phyloP scores from a whole-genome alignment of 2,888 invertebrate genomes.

The Ischnura elegans region DNA sequence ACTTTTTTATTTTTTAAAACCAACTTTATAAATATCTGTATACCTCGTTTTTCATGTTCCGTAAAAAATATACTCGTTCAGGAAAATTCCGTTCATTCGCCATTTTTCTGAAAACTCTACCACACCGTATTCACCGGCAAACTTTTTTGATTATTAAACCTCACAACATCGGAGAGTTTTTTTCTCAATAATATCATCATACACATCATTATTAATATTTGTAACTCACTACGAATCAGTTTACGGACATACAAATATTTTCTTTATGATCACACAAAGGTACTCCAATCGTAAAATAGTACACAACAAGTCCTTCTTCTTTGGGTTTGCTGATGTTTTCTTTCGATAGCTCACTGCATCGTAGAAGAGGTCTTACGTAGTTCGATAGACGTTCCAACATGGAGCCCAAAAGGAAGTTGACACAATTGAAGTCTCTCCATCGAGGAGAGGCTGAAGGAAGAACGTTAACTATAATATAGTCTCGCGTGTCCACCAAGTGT shows the following conservation, averaged over 20 bases:
- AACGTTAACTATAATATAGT: neutral
- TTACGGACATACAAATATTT: constrained; percentile 39
- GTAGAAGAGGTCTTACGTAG: neutral
- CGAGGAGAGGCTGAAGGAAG: neutral
- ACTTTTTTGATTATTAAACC: constrained; percentile 60
- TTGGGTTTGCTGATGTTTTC: neutral
- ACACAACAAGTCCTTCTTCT: neutral
- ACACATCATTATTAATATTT: constrained; percentile 2
- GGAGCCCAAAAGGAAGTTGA: neutral
- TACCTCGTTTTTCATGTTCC: constrained; percentile 55
- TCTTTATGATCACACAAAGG: constrained; percentile 17
- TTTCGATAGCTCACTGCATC: neutral
- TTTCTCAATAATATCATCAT: neutral
- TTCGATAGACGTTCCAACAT: neutral
- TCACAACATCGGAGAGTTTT: constrained; percentile 35
- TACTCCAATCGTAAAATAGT: constrained; percentile 7
- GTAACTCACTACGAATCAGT: constrained; percentile 46
- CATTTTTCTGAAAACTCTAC: constrained; percentile 31
- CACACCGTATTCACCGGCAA: neutral
- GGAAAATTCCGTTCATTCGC: constrained; percentile 59
- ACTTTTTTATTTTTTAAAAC: constrained; percentile 46
- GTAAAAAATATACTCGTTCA: constrained; percentile 62
- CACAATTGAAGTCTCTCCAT: neutral
- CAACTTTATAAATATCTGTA: constrained; percentile 64
- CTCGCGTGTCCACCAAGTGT: neutral